Base-by-base conservation (phyloP, 2,113 vertebrate species). In the Crotalus viridis region DNA sequence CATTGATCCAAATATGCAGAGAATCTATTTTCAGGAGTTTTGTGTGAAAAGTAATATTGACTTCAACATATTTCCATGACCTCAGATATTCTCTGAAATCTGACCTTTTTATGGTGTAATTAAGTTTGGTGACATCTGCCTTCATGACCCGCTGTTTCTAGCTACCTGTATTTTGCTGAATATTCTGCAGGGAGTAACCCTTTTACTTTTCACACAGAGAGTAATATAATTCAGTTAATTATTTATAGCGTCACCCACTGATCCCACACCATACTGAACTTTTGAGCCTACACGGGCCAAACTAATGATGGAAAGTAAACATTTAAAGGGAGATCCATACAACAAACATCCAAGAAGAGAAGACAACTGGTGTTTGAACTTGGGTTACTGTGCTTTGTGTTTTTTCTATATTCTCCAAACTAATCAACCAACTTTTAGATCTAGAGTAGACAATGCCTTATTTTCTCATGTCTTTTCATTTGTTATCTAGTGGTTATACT, bases 161-260 rank as follows among this genome's bases (percentile, higher is more conserved):
- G 9, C 93, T 94, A 90, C 15, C 93, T 91, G 86, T 91, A 88
- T 94, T 92, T 2, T 3, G 56, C 48, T 28, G 57, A 91, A 54
- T 4, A 10, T 64, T 19, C 85, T 86, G 13, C 64, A 46, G 22
- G 74, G 17, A 4, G n/a, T 90, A 15, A 59, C 28, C 54, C n/a
- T 89, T 48, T 54, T 39, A 90, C 69, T 74, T 93, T 90, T 93
- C 85, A 39, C 89, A 90, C 22, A 52, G 28, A 93, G 85, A 74
- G 19, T 81, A 13, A 1, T 89, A 87, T 19, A 89, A 69, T 0
- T 0, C 52, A 0, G 2, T 4, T 33, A 39, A 33, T 95, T 6
- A 48, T 93, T 93, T 59, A 61, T 89, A 93, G 46, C 19, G 64
- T 74, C 15, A 56, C 3, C 88, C 43, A 52, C 0, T 56, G 13